Base-by-base conservation (phyloP, 2,888 invertebrate species). In the Petrolisthes cinctipes region DNA sequence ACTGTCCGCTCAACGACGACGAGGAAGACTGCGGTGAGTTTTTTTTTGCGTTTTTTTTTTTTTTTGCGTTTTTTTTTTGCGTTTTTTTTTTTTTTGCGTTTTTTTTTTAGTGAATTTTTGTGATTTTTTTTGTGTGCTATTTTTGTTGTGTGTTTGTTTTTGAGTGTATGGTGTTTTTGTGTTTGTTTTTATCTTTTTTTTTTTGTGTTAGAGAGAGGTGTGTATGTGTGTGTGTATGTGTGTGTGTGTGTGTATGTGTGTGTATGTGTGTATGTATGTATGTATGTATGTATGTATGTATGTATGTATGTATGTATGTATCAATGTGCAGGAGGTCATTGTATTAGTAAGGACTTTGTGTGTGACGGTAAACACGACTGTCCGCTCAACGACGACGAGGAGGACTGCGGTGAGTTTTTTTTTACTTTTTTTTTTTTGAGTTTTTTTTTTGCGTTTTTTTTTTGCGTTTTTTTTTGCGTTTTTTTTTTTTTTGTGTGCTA, bases 1-100 rank as follows among this genome's bases (percentile, higher is more conserved):
- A 82, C 53, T 82, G 82, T 51, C 66, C 66, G 0, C n/a, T 51
- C n/a, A 53, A 20, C 17, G 82, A 82, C n/a, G 82, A 82, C 54
- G 82, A 82, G n/a, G 68, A 11, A 6, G 11, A 82, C 53, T 82
- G 82, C 20, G 68, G 82, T 82, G 66, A 82, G 82, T 78, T 5
- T n/a, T 20, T n/a, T 7, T 9, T 75, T n/a, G n/a, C 73, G 2
- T 7, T 73, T 9, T 73, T 73, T 73, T 9, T n/a, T n/a, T n/a
- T n/a, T n/a, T n/a, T n/a, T n/a, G n/a, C n/a, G n/a, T n/a, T n/a
- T n/a, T n/a, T n/a, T n/a, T n/a, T n/a, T n/a, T 23, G 9, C n/a
- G 73, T 73, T n/a, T 73, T 14, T 7, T 61, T 61, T 61, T 9
- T 14, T 14, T 61, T 61, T 61, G 14, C 9, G 14, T 61, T 61